These are phyloP conservation scores for Phytoseiulus persimilis DNA, from an alignment of 2,888 invertebrate genomes.

Conservation along the genomic window DNA sequence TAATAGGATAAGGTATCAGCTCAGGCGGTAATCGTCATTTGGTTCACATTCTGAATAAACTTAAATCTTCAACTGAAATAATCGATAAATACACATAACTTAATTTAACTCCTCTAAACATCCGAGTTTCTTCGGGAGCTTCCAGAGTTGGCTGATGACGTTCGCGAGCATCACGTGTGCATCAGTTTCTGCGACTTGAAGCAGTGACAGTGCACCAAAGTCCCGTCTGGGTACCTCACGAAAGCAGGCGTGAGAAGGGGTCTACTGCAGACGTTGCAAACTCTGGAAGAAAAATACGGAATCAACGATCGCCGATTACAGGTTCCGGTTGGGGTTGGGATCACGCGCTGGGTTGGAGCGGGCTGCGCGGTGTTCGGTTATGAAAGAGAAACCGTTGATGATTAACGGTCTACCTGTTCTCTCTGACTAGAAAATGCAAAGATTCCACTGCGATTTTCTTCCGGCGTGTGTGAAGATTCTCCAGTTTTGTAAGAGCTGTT, in stretches of 20 bases:
- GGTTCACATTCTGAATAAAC: neutral
- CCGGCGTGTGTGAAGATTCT: constrained; percentile 22
- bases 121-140: neutral
- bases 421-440: constrained; percentile 36
- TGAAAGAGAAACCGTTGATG: too few species aligned
- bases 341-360: neutral
- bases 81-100: neutral
- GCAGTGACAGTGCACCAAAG: constrained; percentile 51
- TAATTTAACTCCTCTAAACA: neutral
- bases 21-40: neutral
- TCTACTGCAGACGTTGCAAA: constrained; percentile 52
- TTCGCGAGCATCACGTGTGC: neutral
- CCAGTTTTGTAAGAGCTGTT: constrained; percentile 27
- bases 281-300: constrained; percentile 47
- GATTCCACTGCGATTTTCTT: constrained; percentile 30
- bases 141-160: neutral
- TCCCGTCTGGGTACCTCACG: constrained; percentile 52
- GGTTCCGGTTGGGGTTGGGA: neutral
- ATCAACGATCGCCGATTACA: neutral
- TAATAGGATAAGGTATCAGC: neutral
- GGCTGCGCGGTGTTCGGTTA: neutral
- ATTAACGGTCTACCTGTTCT: constrained; percentile 8
- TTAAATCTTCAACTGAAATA: neutral
- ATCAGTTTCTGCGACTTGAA: constrained; percentile 1
- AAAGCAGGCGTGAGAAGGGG: constrained; percentile 51